These are phyloP conservation scores for Microctonus hyperodae DNA, from an alignment of 2,888 invertebrate species.

Conservation along the genomic window DNA sequence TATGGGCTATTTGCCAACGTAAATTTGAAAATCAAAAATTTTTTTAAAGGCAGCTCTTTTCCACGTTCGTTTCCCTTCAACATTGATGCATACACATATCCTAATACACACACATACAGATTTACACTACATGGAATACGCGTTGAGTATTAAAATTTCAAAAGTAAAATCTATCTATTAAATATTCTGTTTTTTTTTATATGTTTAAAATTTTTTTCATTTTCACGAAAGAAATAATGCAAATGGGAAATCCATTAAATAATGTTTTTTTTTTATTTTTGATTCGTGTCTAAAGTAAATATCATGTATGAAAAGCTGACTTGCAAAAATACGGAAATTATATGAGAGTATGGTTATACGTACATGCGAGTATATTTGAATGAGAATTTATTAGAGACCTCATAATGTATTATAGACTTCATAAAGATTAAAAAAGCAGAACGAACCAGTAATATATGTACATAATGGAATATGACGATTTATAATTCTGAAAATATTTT, in stretches of 20 bases:
- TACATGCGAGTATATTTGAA: no score
- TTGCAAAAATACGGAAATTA: neutral
- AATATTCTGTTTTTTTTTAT: neutral
- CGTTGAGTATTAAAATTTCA: slow-evolving; percentile 12
- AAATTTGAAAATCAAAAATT: slow-evolving; percentile 58
- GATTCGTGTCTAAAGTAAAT: neutral
- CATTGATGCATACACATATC: slow-evolving; percentile 33
- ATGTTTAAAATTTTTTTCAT: neutral
- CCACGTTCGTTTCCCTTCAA: slow-evolving; percentile 40
- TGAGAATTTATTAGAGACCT: no score
- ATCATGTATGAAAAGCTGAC: slow-evolving; percentile 4
- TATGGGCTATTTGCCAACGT: slow-evolving; percentile 56
- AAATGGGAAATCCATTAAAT: slow-evolving; percentile 2
- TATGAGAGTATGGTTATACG: neutral
- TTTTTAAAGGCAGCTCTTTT: slow-evolving; percentile 46
- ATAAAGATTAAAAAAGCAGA: neutral
- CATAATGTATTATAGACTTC: neutral
- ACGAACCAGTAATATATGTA: neutral
- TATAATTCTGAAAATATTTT: neutral
- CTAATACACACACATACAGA: neutral
- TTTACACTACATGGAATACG: neutral
- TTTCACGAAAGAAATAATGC: neutral
- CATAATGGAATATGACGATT: neutral
- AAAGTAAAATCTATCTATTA: neutral
- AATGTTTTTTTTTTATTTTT: slow-evolving; percentile 15